Conservation (phyloP, 2,888 invertebrate genomes). For the Hydroisotoma schaefferi region DNA sequence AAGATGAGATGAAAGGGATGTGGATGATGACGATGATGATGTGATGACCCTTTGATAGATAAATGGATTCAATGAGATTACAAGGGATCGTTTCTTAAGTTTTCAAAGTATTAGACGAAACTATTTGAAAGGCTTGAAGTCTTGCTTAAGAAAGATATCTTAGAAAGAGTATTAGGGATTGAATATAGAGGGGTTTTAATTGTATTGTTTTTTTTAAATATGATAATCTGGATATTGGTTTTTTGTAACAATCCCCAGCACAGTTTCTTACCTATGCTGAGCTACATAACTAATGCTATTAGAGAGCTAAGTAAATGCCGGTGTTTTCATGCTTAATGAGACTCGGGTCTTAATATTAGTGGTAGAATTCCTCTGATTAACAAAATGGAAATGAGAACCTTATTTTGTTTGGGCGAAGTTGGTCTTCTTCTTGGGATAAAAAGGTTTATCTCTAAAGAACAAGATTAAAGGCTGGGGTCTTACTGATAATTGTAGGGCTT, state of each 20-base stretch:
- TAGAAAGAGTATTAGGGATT: too few relatives aligned
- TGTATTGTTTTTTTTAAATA: too few relatives aligned
- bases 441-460: constrained; percentile 13
- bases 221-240: too few relatives aligned
- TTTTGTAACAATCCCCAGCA: too few relatives aligned
- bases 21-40: not conserved
- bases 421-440: too few relatives aligned
- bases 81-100: not conserved
- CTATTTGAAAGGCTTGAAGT: too few relatives aligned
- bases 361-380: not conserved
- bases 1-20: not conserved
- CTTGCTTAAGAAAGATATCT: too few relatives aligned
- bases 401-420: constrained; percentile 7
- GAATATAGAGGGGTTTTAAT: not conserved
- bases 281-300: too few relatives aligned
- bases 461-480: not conserved
- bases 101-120: not conserved
- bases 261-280: too few relatives aligned
- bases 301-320: too few relatives aligned
- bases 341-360: too few relatives aligned
- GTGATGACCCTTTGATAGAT: not conserved
- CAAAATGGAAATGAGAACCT: not conserved
- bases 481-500: constrained; percentile 18
- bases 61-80: constrained; percentile 1
- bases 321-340: too few relatives aligned